Conservation (phyloP, 2,113 vertebrate genomes). For the Chionomys nivalis region DNA sequence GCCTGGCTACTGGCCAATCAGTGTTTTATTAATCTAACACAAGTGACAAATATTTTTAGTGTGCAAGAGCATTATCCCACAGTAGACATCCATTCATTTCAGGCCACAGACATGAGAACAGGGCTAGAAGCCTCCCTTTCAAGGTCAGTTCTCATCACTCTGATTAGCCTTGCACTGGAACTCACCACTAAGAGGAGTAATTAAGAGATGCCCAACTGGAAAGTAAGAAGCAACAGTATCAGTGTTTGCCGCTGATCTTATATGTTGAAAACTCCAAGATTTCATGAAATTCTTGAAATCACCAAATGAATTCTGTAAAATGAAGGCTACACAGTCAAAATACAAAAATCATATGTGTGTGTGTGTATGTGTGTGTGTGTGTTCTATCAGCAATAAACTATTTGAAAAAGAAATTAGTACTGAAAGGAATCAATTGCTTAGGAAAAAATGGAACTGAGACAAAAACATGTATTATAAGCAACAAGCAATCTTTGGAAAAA, state of each 20-base stretch:
- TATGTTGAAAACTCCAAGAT: not conserved
- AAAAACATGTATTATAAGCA: not conserved
- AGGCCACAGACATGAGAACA: not conserved
- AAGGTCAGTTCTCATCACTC: not conserved
- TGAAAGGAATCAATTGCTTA: constrained; percentile 16
- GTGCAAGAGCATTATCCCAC: no score
- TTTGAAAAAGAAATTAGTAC: not conserved
- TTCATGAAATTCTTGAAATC: not conserved
- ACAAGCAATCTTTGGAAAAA: not conserved
- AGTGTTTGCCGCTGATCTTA: not conserved
- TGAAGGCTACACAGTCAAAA: not conserved
- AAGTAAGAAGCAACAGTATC: not conserved
- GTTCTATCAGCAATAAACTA: not conserved
- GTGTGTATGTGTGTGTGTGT: not conserved
- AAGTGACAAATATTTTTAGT: no score
- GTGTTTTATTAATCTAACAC: no score
- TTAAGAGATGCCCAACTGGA: not conserved
- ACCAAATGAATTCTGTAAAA: not conserved
- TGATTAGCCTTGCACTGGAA: not conserved
- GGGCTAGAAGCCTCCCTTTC: not conserved
- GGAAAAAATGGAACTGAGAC: not conserved
- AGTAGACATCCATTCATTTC: not conserved
- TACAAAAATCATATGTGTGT: not conserved
- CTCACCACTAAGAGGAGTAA: not conserved
- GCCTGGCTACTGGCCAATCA: no score